Base-by-base conservation (phyloP, 2,113 vertebrate species). In the Raja brachyura region DNA sequence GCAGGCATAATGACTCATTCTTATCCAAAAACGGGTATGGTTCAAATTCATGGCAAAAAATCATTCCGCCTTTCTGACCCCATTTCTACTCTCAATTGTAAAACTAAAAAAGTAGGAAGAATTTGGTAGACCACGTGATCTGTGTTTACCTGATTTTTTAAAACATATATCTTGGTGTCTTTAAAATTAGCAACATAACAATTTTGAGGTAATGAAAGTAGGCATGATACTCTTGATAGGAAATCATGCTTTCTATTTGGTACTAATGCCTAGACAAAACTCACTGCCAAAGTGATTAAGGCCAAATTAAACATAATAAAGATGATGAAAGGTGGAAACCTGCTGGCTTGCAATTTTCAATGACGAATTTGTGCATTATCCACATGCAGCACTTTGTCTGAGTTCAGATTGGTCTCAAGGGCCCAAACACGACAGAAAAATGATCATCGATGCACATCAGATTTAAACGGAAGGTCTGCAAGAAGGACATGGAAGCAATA, bases 311-410 rank as follows among this genome's bases (percentile, higher is more conserved):
- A 31, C 5, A 63, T 33, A 63, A 68, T 68, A 68, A 90, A 39
- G n/a, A 66, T 18, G 86, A 90, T 31, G 61, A 68, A 90, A 18
- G 14, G n/a, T 90, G 56, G 25, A 88, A 61, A 88, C 14, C 5
- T 31, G 59, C 85, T 66, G 11, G n/a, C 61, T 88, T 88, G 85
- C n/a, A 88, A 88, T 88, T 88, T 25, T 92, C 66, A 92, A 73
- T 92, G 88, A 48, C n/a, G 70, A 92, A 54, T 73, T 11, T 33
- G 25, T 48, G 3, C 88, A 70, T 92, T 39, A 73, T 70, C 88
- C n/a, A 70, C 10, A 22, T 90, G 14, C 66, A 54, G 33, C 88
- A 92, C 10, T 48, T 73, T 73, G 18, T 28, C 88, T 2, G 25
- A 48, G 66, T 28, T 73, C 39, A 92, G 39, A 4, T 70, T 68